Conservation (phyloP, 2,113 vertebrate species). For the Halcyon malimbica region DNA sequence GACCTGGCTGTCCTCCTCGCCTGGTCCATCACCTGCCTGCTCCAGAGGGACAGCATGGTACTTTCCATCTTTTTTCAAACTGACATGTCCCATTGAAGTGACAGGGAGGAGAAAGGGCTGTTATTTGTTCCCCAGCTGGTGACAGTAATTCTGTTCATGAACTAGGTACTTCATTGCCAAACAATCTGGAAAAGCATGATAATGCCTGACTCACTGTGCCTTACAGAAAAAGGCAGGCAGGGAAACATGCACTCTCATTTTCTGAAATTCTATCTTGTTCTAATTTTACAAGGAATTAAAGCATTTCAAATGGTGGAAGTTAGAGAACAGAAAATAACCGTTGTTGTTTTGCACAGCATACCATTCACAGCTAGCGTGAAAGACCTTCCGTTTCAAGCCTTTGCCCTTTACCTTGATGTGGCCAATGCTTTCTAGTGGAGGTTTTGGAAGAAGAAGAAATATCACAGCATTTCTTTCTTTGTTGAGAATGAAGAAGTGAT, state of each 20-base stretch:
- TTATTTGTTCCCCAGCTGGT: constrained; percentile 48
- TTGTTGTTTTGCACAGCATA: constrained; percentile 76
- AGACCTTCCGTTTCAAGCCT: constrained; percentile 89
- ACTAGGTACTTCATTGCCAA: constrained; percentile 54
- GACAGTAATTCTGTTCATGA: constrained; percentile 58
- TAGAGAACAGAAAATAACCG: constrained; percentile 62
- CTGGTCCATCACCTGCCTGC: constrained; percentile 2
- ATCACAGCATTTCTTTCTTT: constrained; percentile 91
- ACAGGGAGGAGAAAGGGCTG: constrained; percentile 42
- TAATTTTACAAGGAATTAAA: constrained; percentile 74
- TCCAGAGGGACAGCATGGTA: not conserved
- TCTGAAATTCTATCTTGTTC: constrained; percentile 73
- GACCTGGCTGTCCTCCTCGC: not conserved
- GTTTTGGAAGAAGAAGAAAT: constrained; percentile 91
- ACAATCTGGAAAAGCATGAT: constrained; percentile 56
- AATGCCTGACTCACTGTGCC: constrained; percentile 48
- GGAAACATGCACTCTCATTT: constrained; percentile 40
- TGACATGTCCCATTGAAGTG: not conserved
- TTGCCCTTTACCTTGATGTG: constrained; percentile 91
- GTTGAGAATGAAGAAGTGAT: constrained; percentile 85
- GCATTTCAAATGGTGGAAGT: constrained; percentile 61
- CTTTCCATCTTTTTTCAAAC: constrained; percentile 4
- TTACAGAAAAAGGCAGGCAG: constrained; percentile 21
- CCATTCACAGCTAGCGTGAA: constrained; percentile 89
- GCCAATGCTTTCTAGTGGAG: constrained; percentile 90